Evolutionary conservation across 1,140 invertebrate genomes (phyloP).

Genomic region (Plectrocnemia conspersa): DNA sequence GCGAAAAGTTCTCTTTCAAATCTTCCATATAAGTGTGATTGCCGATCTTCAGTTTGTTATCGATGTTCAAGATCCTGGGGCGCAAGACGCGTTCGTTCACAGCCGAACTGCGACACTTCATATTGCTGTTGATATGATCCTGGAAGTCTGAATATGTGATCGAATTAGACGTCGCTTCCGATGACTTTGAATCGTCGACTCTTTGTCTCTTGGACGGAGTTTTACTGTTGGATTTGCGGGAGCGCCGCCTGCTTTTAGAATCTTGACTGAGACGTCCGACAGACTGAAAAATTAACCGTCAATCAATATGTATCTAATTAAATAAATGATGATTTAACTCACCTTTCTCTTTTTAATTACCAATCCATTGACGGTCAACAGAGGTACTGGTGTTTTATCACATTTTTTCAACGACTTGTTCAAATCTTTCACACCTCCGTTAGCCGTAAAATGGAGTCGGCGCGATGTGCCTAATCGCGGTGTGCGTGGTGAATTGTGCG

Average conservation of each 20-base stretch:
- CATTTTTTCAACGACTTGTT: constrained; percentile 6
- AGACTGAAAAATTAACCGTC: constrained; percentile 11
- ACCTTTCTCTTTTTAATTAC: constrained; percentile 30
- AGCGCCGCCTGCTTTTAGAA: constrained; percentile 21
- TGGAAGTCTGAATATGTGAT: constrained; percentile 19
- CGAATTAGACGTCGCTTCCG: constrained; percentile 3
- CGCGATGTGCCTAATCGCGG: constrained; percentile 8
- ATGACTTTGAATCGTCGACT: not conserved
- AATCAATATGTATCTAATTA: constrained; percentile 3
- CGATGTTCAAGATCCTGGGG: not conserved
- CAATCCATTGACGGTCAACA: constrained; percentile 28
- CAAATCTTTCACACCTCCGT: not conserved
- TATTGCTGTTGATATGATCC: constrained; percentile 29
- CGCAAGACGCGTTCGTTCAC: constrained; percentile 18
- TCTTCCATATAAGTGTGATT: not conserved
- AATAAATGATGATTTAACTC: not conserved
- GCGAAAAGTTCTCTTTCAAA: constrained; percentile 11
- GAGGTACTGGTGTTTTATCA: constrained; percentile 10
- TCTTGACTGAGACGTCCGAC: constrained; percentile 26
- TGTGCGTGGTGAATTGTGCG: constrained; percentile 21
- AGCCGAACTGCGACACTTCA: constrained; percentile 22
- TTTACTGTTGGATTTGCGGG: constrained; percentile 21
- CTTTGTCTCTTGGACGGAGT: not conserved
- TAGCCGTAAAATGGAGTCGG: constrained; percentile 22
- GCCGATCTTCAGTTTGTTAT: constrained; percentile 10